Conservation (phyloP, 2,113 vertebrate species). For the Anolis sagrei region DNA sequence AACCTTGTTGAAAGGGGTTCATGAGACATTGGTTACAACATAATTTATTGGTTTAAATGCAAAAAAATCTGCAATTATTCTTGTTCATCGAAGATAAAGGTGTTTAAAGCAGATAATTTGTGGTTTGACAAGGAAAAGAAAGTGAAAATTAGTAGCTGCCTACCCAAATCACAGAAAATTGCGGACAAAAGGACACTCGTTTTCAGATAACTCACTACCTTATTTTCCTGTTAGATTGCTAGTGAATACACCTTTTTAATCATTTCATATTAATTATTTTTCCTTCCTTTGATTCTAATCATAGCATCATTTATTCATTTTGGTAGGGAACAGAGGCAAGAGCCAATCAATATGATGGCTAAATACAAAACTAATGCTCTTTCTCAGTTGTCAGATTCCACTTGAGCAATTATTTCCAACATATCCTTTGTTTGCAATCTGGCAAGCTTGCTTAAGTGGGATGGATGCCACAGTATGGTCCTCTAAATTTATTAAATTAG, state of each 20-base stretch:
- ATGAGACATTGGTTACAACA: neutral
- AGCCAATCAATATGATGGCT: neutral
- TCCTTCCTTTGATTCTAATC: neutral
- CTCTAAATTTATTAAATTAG: slow-evolving; percentile 24
- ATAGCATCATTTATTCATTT: slow-evolving; percentile 17
- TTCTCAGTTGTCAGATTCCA: neutral
- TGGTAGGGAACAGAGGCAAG: neutral
- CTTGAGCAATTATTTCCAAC: neutral
- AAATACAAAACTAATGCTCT: neutral
- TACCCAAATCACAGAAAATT: slow-evolving; percentile 1
- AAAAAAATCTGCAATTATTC: neutral
- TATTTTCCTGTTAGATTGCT: slow-evolving; percentile 26
- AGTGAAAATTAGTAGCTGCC: slow-evolving; percentile 7
- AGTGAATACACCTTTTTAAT: slow-evolving; percentile 4
- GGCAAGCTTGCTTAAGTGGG: neutral
- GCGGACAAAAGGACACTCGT: slow-evolving; percentile 9
- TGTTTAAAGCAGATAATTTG: slow-evolving; percentile 10
- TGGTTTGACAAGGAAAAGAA: neutral
- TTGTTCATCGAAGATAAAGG: neutral
- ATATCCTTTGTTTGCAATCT: slow-evolving; percentile 12
- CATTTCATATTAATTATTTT: slow-evolving; percentile 21
- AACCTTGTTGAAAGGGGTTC: neutral
- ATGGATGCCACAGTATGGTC: neutral
- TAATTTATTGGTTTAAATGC: neutral
- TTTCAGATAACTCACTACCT: slow-evolving; percentile 26